Evolutionary conservation across 53 echinoderm and acorn worm species (phyloP).

Genomic region (Henricia sp.): DNA sequence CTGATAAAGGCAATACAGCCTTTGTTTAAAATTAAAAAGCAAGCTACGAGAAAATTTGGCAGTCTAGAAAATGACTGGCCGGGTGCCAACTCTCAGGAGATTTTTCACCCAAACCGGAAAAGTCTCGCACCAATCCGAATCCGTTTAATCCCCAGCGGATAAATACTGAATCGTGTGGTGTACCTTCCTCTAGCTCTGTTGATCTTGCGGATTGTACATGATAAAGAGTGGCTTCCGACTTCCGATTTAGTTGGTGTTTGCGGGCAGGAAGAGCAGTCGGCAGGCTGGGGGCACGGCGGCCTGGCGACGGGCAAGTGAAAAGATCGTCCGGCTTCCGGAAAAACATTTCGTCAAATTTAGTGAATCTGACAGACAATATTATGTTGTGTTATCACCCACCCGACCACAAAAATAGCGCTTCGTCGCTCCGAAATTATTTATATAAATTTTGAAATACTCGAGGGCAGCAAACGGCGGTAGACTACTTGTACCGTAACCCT

Average conservation of each 20-base stretch:
- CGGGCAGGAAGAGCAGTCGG: background rate
- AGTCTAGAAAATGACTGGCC: background rate
- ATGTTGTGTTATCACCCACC: no score
- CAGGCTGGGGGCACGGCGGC: background rate
- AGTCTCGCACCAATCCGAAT: background rate
- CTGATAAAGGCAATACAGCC: no score
- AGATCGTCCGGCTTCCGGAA: no score
- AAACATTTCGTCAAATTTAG: no score
- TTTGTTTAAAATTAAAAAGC: background rate
- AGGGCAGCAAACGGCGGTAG: no score
- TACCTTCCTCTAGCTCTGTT: constrained; percentile 20
- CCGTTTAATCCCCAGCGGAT: background rate
- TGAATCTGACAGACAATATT: no score
- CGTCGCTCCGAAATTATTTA: no score
- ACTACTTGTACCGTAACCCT: no score
- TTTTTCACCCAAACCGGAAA: background rate
- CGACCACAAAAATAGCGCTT: no score
- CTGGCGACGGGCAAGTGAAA: background rate
- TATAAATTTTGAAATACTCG: no score
- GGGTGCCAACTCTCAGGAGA: background rate
- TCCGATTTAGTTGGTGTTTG: background rate
- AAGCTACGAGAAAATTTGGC: background rate
- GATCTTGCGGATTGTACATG: background rate
- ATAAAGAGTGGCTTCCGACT: constrained; percentile 11
- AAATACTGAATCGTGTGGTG: background rate